A percentile compares a stretch with the other conserved stretches of the same genome.
Conservation (phyloP, 2,888 invertebrate genomes). For the Phengaris arion region DNA sequence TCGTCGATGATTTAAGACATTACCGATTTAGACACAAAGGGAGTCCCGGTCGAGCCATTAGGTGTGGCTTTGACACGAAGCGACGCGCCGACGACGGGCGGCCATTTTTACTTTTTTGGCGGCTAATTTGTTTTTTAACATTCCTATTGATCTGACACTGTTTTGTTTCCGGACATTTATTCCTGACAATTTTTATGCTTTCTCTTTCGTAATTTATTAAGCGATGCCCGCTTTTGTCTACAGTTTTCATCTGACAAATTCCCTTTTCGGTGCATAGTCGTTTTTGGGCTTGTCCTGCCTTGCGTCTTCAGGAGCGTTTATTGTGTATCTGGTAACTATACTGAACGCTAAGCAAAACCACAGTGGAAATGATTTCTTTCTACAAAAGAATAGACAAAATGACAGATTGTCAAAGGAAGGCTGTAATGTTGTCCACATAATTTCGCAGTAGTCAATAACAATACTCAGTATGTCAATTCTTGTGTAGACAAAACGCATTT, state of each 20-base stretch:
- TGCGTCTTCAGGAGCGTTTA: too few relatives aligned
- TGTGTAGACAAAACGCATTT: too few relatives aligned
- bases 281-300: too few relatives aligned
- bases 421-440: too few relatives aligned
- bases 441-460: too few relatives aligned
- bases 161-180: constrained; percentile 21
- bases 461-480: too few relatives aligned
- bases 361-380: too few relatives aligned
- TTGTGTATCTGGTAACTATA: too few relatives aligned
- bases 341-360: too few relatives aligned
- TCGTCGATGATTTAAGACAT: constrained; percentile 21
- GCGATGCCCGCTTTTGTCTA: background rate
- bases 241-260: background rate
- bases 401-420: too few relatives aligned
- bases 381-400: too few relatives aligned
- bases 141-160: constrained; percentile 18
- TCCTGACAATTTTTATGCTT: background rate
- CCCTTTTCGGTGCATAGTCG: background rate
- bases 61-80: constrained; percentile 18
- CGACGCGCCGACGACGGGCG: constrained; percentile 10
- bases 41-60: constrained; percentile 22
- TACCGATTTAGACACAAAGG: constrained; percentile 21
- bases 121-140: constrained; percentile 26
- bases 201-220: background rate
- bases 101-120: constrained; percentile 22